Conservation (phyloP, 2,797 vertebrate species). For the Scolopax rusticola region DNA sequence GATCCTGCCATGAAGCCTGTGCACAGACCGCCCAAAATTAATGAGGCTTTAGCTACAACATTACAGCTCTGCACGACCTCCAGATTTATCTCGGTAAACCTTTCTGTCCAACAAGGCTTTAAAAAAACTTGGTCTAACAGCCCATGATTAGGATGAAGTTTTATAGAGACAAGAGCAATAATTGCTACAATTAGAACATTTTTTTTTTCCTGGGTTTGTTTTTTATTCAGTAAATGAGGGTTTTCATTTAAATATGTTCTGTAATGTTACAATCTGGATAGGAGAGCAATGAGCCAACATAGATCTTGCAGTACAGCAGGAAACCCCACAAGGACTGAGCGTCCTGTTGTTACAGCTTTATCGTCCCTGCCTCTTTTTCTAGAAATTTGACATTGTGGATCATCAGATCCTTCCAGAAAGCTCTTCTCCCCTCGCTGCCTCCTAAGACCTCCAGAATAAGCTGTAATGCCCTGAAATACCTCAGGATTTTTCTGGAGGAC, state of each 20-base stretch:
- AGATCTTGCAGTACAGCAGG: neutral
- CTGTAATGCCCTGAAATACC: neutral
- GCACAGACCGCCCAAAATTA: neutral
- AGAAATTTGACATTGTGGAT: neutral
- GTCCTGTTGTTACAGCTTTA: neutral
- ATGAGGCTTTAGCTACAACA: neutral
- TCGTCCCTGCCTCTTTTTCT: neutral
- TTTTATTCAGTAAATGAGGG: neutral
- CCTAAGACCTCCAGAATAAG: neutral
- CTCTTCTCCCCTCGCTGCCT: neutral
- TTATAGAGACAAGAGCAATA: neutral
- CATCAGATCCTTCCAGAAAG: neutral
- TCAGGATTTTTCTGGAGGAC: neutral
- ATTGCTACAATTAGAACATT: neutral
- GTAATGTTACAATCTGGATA: neutral
- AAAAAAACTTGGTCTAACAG: neutral
- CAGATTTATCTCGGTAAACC: neutral
- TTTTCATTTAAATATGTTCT: neutral
- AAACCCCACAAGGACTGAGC: neutral
- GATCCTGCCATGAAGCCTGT: neutral
- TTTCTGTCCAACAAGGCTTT: neutral
- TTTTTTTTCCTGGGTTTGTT: neutral
- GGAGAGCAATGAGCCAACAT: neutral
- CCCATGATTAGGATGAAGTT: neutral
- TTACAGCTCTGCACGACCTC: neutral